Evolutionary conservation across 2,113 vertebrate genomes (phyloP), one percentile per base, ranked within the genome.

Genomic region (Vulpes vulpes): DNA sequence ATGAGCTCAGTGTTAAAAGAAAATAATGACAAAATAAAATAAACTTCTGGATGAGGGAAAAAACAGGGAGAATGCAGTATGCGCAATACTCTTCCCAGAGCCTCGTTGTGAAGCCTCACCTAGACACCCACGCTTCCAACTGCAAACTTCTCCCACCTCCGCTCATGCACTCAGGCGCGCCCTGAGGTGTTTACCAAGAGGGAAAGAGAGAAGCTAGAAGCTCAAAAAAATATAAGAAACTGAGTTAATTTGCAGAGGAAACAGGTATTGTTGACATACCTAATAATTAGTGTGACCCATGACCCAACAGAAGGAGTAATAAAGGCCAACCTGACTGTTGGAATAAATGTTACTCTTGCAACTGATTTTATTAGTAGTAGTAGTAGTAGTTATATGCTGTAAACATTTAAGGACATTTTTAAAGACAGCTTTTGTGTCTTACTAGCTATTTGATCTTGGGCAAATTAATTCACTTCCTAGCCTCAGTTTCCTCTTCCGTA

Each of bases 11-110:
- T n/a, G 0, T 51, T 38, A 43, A 65, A 43, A 88, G 38, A 51
- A 80, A 93, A 88, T 51, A 49, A 87, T 23, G 30, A 19, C 23
- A 84, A 83, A 89, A 51, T 38, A 84, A 83, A 89, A 51, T n/a
- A 51, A 83, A 67, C 43, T 76, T 67, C 53, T 12, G 7, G 43
- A 23, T 32, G 16, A 27, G 12, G 8, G 3, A 84, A 92, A 62
- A 67, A 59, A 49, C 15, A 8, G 17, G 38, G 10, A 2, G 30
- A 81, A 69, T 11, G 51, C 10, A 6, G 14, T 78, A 43, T 1
- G 2, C 6, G 4, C 25, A 81, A 22, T 1, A 0, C 19, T 49
- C 55, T 32, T 64, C 32, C 15, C 51, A 32, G 74, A 15, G 32
- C 25, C 30, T 78, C 7, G 3, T 1, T 11, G 15, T n/a, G 64